phyloP scores from a whole-genome alignment of 2,888 invertebrate species.

The Heteromyza rotundicornis region DNA sequence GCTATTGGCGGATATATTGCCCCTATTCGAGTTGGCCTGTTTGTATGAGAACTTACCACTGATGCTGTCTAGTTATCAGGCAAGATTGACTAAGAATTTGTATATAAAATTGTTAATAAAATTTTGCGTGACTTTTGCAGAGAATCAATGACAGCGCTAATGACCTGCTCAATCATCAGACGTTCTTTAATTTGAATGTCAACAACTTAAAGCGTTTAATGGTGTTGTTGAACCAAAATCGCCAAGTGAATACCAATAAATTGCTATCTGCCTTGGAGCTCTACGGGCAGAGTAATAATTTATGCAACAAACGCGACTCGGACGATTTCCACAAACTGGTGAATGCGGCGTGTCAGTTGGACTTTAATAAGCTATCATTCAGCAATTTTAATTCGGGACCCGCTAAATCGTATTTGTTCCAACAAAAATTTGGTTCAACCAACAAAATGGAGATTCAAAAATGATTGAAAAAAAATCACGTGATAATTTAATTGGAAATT shows the following conservation, averaged over 20 bases:
- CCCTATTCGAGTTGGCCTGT: conserved; percentile 38
- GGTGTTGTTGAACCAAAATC: conserved; percentile 26
- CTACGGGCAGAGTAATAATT: conserved; percentile 35
- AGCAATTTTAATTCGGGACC: not conserved
- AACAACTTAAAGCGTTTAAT: conserved; percentile 34
- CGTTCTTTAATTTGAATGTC: conserved; percentile 31
- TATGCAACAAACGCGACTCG: conserved; percentile 13
- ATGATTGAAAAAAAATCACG: too few species aligned
- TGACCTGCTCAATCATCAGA: conserved; percentile 28
- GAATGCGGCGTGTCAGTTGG: conserved; percentile 7
- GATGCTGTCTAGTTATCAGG: conserved; percentile 17
- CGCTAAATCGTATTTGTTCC: conserved; percentile 9
- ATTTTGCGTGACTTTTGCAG: conserved; percentile 14
- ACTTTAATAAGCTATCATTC: conserved; percentile 13
- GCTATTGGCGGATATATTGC: conserved; percentile 34
- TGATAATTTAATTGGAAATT: too few species aligned
- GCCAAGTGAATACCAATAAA: conserved; percentile 2
- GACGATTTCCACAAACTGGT: conserved; percentile 16
- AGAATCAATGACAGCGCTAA: conserved; percentile 33
- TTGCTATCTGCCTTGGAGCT: conserved; percentile 30
- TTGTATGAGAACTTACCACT: conserved; percentile 27
- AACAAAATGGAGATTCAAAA: too few species aligned
- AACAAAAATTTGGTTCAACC: too few species aligned
- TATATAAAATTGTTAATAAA: not conserved
- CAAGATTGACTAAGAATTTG: conserved; percentile 1